phyloP scores from a whole-genome alignment of 2,797 vertebrate species.

The Anguilla marmorata region DNA sequence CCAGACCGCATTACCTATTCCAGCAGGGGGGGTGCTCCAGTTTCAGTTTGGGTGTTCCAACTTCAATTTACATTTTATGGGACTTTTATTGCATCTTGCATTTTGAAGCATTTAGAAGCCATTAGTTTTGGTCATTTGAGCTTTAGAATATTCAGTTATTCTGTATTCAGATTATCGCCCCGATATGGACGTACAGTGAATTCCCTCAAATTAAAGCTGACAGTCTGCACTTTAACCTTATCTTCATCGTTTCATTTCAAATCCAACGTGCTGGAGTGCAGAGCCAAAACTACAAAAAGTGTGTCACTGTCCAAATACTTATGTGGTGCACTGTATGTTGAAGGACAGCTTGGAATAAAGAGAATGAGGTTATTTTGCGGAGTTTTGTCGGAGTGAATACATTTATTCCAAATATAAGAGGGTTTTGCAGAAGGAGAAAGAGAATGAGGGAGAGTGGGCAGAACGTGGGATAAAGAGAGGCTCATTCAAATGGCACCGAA shows the following conservation, averaged over 20 bases:
- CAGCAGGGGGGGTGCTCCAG: background rate
- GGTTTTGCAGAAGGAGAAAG: conserved; percentile 37
- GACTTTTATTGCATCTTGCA: background rate
- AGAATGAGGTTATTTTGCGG: conserved; percentile 44
- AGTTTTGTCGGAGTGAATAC: conserved; percentile 44
- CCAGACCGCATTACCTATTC: background rate
- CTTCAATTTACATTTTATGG: background rate
- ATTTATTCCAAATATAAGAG: conserved; percentile 37
- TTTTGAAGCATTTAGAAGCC: background rate
- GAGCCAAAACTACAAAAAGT: too few species aligned
- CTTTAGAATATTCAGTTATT: conserved; percentile 48
- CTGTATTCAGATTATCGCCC: conserved; percentile 24
- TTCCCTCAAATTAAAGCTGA: too few species aligned
- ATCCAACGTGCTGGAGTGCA: too few species aligned
- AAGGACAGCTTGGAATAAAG: conserved; percentile 56
- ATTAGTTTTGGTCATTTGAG: conserved; percentile 47
- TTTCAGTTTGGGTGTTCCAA: background rate
- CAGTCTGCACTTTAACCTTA: too few species aligned
- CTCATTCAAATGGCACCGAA: background rate
- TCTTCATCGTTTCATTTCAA: too few species aligned
- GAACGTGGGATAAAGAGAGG: conserved; percentile 40
- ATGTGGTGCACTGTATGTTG: conserved; percentile 28
- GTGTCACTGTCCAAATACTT: too few species aligned
- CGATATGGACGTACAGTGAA: conserved; percentile 5
- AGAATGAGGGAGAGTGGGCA: conserved; percentile 30